A percentile compares a stretch with the other conserved stretches of the same genome.
Evolutionary conservation across 2,888 invertebrate genomes (phyloP).

Genomic region (Odontothrips loti): DNA sequence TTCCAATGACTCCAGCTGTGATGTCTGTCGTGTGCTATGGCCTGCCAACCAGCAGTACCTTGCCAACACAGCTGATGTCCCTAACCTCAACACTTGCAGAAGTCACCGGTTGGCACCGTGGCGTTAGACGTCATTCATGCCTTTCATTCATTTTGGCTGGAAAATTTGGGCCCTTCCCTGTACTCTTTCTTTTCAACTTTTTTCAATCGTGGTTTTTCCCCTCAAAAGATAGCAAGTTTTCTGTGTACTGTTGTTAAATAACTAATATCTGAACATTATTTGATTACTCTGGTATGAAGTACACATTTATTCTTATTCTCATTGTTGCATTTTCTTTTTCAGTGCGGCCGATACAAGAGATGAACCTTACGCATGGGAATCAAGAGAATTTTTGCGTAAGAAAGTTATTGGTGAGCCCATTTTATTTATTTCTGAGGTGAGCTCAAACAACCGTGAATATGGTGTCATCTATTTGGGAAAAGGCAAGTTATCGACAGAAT

Average conservation of each 20-base stretch:
- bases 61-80: conserved; percentile 24
- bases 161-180: neutral
- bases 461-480: conserved; percentile 82
- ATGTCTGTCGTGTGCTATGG: neutral
- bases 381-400: conserved; percentile 89
- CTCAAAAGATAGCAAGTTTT: neutral
- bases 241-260: neutral
- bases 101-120: neutral
- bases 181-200: neutral
- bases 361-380: conserved; percentile 97
- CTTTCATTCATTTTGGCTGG: neutral
- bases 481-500: conserved; percentile 50
- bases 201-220: neutral
- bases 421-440: conserved; percentile 44
- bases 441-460: conserved; percentile 70
- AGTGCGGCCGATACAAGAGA: conserved; percentile 70
- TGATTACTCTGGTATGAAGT: neutral
- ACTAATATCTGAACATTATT: conserved; percentile 25
- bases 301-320: neutral
- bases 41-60: conserved; percentile 12
- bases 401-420: conserved; percentile 90
- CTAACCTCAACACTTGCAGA: neutral
- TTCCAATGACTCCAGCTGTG: conserved; percentile 2
- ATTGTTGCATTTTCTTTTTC: conserved; percentile 37
- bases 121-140: conserved; percentile 8